Evolutionary conservation across 2,113 vertebrate species (phyloP), one percentile per base, ranked within the genome.

Genomic region (Bufo gargarizans): DNA sequence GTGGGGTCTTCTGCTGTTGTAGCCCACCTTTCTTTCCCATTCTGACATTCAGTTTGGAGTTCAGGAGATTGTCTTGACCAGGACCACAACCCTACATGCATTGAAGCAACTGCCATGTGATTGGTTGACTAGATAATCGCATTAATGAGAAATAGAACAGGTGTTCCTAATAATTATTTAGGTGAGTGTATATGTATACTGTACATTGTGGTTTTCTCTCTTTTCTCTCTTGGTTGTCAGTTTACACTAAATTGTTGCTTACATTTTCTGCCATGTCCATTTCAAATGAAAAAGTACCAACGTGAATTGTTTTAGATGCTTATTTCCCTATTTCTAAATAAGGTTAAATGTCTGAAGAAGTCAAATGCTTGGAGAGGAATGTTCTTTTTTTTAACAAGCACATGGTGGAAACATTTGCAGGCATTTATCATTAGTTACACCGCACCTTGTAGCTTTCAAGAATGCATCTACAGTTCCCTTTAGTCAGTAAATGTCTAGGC

Each of bases 401-500:
- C 72, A 86, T 86, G 84, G 72, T 86, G 74, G 72, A 86, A 86
- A 86, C 71, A 86, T 86, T 86, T 86, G 58, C 84, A 86, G 22
- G 72, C 84, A 86, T 86, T 86, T 16, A 77, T 86, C 84, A 77
- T 86, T 61, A 61, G 84, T 77, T 77, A 86, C 84, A 76, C 84
- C 8, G 72, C 56, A 86, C 84, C 84, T 86, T 85, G 69, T 85
- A 77, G 84, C 84, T 86, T 86, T 86, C 84, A 77, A 74, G 84
- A 86, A 77, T 63, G 56, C 84, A 77, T 56, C 84, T 86, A 77
- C 72, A 72, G 84, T 86, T 86, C 77, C 84, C 84, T 86, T 86
- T 63, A 86, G 84, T 86, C 84, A 86, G 84, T 86, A 72, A 77
- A 86, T 86, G 84, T 86, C 71, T 86, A 77, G 77, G 84, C 74